These are phyloP conservation scores for Thaumatotibia leucotreta DNA, from an alignment of 1,140 invertebrate genomes.

Conservation along the genomic window DNA sequence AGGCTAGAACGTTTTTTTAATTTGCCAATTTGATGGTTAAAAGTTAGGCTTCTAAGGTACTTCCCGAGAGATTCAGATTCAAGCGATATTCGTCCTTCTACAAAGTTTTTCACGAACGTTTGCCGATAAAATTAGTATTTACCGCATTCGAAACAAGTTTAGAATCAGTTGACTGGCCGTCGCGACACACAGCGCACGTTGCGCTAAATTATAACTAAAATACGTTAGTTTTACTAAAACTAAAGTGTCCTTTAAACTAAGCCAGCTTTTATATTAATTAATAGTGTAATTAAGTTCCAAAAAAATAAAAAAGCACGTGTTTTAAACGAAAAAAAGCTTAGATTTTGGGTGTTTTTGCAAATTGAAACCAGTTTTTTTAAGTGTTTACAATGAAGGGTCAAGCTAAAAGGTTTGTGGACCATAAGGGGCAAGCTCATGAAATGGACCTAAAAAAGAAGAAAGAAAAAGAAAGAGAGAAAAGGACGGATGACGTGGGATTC, in stretches of 20 bases:
- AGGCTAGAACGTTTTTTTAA: too few relatives aligned
- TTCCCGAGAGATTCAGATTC: too few relatives aligned
- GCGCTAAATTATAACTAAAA: neutral
- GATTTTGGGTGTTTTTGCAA: neutral
- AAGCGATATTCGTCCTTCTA: too few relatives aligned
- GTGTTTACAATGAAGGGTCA: constrained; percentile 34
- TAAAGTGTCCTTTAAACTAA: neutral
- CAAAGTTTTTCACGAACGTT: too few relatives aligned
- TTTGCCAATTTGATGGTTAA: too few relatives aligned
- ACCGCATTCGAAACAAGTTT: neutral
- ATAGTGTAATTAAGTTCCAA: too few relatives aligned
- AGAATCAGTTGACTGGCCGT: neutral
- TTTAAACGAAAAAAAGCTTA: too few relatives aligned
- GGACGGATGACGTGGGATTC: constrained; percentile 26
- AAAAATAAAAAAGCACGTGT: too few relatives aligned
- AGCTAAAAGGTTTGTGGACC: constrained; percentile 33
- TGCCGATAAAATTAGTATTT: neutral
- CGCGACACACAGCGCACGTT: neutral
- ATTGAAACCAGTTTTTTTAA: neutral
- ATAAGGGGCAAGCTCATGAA: constrained; percentile 33
- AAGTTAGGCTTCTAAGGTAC: too few relatives aligned
- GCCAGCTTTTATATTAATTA: too few relatives aligned
- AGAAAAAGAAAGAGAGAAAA: neutral
- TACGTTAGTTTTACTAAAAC: neutral
- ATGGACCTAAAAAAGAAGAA: constrained; percentile 18